Conservation (phyloP, 2,797 vertebrate genomes). For the Sebastes glaucus region DNA sequence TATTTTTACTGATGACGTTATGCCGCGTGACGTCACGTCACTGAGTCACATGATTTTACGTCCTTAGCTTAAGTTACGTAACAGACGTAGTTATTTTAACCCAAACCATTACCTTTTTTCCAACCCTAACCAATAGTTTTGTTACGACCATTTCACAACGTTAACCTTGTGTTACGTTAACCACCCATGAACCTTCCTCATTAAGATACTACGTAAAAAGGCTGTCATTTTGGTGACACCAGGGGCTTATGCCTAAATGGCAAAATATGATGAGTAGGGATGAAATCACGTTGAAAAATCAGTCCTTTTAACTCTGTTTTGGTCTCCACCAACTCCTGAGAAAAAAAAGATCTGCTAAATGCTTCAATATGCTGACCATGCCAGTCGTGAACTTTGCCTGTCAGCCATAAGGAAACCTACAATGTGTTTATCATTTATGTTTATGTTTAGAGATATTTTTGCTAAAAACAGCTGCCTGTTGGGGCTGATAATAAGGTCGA, state of each 20-base stretch:
- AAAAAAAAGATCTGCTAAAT: neutral
- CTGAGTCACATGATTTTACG: rapidly evolving
- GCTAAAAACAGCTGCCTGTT: neutral
- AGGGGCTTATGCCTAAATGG: neutral
- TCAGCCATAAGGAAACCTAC: neutral
- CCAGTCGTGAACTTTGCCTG: neutral
- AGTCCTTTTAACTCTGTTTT: neutral
- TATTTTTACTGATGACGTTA: too few relatives aligned
- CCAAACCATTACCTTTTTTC: too few relatives aligned
- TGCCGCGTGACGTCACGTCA: rapidly evolving
- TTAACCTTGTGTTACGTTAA: neutral
- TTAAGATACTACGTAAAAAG: neutral
- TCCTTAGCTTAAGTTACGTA: too few relatives aligned
- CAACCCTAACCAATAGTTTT: neutral
- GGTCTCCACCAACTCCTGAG: neutral
- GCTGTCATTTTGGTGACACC: neutral
- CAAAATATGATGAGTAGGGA: neutral
- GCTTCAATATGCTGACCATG: neutral
- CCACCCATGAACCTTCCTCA: rapidly evolving
- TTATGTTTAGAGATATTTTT: neutral
- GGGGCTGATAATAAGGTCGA: neutral
- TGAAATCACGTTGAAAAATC: rapidly evolving
- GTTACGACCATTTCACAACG: rapidly evolving
- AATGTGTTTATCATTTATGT: neutral
- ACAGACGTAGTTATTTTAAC: too few relatives aligned